Base-by-base conservation (phyloP, 2,797 vertebrate genomes). In the Acanthurus leucopareius region DNA sequence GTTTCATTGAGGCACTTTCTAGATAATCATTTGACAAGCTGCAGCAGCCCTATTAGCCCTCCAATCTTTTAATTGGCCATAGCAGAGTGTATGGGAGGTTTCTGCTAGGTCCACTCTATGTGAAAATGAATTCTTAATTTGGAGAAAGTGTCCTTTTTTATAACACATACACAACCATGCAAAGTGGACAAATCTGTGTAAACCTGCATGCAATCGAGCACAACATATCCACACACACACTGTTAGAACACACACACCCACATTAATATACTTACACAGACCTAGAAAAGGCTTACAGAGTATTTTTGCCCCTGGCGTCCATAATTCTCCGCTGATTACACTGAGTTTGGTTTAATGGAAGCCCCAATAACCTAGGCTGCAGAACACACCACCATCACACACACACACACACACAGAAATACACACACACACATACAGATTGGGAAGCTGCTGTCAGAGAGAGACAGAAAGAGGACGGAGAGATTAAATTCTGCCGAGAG, bases 401-500 rank as follows among this genome's bases (percentile, higher is more conserved):
- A 71, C 79, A 49, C 70, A 45, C 52, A 57, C 59, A 72, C 45
- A 52, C 75, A 65, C 74, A 69, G 70, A 67, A 49, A 69, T n/a
- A 35, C 70, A 64, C 79, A 67, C 73, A 68, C 67, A 63, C 69
- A 66, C 72, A 73, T 68, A 73, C 62, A 65, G 11, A 71, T 28
- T 44, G 60, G 76, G 64, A 80, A 81, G 73, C 86, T 68, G 80
- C 92, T 94, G 94, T 94, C 92, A 90, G 86, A 89, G 40, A 59
- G 86, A 94, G 94, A 96, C 94, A 93, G 92, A 94, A 93, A 89
- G 89, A 92, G 92, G 89, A 94, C 92, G 73, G 86, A 92, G 92
- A 95, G 94, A 95, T 95, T 95, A 94, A 93, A 95, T 95, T 94
- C 94, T 93, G 91, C 86, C 79, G 83, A 87, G 91, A 91, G 91